Base-by-base conservation (phyloP, 2,797 vertebrate genomes). In the Triplophysa bombifrons region DNA sequence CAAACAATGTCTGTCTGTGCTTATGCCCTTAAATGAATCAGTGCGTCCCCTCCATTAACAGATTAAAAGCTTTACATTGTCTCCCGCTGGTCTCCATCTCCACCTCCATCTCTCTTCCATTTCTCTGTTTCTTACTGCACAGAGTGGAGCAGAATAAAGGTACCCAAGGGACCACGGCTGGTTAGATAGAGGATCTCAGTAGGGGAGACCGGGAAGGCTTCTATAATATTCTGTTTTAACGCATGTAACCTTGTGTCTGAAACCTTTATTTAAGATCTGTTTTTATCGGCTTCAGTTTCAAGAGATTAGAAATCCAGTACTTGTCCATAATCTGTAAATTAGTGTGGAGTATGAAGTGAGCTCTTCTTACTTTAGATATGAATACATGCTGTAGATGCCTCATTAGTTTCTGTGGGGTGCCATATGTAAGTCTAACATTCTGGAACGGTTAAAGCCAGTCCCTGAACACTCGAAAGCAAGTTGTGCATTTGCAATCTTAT, bases 61-160 rank as follows among this genome's bases (percentile, higher is more conserved):
- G 93, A 94, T 94, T 94, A 94, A 94, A 93, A 93, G 92, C 92
- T 93, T 93, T 93, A 92, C 90, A 92, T 90, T 88, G 90, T 91
- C 91, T 92, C 74, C 64, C 55, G 44, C 20, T 55, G 60, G 76
- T 72, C 75, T 67, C 58, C 76, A 63, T 83, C 53, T 44, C 68
- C 82, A 25, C 78, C 64, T 78, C 75, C 41, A 72, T 82, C 69
- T 63, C 41, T 72, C 74, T 50, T 58, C 11, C 41, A 79, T 69
- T 74, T 73, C 72, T 48, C 60, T 58, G 53, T 60, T 60, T 69
- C 73, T 66, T 56, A n/a, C 78, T 83, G 78, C 56, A 84, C 78
- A 64, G 69, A 79, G 61, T 11, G 11, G 74, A 84, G 72, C 38
- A 41, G 75, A 78, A 69, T 69, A 72, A 76, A 80, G 63, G 25